These are phyloP conservation scores for Cephus runcator DNA, from an alignment of 2,888 invertebrate genomes.

Conservation along the genomic window DNA sequence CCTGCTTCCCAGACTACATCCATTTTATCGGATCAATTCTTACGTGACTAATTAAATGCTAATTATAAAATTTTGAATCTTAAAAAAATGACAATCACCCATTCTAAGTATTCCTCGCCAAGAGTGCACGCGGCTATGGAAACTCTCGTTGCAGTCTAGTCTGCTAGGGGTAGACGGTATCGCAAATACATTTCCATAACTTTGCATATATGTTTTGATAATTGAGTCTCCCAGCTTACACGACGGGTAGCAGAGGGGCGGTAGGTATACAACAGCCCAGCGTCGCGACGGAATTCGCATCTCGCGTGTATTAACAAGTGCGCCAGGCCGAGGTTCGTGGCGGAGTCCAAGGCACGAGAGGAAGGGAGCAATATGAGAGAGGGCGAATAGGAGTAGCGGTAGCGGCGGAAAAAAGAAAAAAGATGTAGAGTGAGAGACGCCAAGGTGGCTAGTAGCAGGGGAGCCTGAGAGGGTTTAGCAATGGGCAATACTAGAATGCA, in stretches of 20 bases:
- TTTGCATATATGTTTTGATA: constrained; percentile 64
- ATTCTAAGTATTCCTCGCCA: not conserved
- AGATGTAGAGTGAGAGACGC: constrained; percentile 26
- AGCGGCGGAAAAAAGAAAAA: not conserved
- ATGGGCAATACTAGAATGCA: constrained; percentile 35
- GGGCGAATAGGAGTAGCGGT: not conserved
- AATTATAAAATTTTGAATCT: not conserved
- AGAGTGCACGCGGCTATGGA: constrained; percentile 12
- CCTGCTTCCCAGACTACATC: not conserved
- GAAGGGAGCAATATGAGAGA: not conserved
- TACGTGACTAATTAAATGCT: not conserved
- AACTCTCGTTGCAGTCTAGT: constrained; percentile 45
- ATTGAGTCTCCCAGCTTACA: constrained; percentile 39
- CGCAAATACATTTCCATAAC: constrained; percentile 60
- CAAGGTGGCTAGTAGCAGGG: not conserved
- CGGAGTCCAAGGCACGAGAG: not conserved
- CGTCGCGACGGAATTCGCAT: not conserved
- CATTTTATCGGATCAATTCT: not conserved
- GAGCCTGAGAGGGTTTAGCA: constrained; percentile 4
- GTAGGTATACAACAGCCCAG: not conserved
- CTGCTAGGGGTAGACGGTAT: constrained; percentile 34
- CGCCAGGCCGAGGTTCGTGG: not conserved
- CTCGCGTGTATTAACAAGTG: not conserved
- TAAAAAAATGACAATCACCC: not conserved
- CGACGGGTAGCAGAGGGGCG: not conserved